Conservation (phyloP, 2,797 vertebrate genomes). For the Manis crassicaudata region DNA sequence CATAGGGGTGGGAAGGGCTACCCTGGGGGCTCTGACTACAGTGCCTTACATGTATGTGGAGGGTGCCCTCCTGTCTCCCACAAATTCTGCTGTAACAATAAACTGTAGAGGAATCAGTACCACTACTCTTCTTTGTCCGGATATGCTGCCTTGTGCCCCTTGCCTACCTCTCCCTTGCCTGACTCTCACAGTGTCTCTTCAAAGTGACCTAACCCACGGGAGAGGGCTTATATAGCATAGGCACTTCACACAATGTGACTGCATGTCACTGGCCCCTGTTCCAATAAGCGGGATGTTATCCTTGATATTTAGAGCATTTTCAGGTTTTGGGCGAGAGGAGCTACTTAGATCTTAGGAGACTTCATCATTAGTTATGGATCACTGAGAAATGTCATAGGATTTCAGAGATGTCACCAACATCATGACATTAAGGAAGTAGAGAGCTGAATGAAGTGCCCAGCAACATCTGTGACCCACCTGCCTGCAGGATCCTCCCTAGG, state of each 20-base stretch:
- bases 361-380: neutral
- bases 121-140: constrained; percentile 2
- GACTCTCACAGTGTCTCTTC: neutral
- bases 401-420: neutral
- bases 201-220: neutral
- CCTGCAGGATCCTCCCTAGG: neutral
- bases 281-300: neutral
- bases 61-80: constrained; percentile 65
- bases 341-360: neutral
- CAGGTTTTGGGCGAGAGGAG: neutral
- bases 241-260: neutral
- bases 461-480: neutral
- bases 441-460: neutral
- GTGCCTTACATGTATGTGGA: constrained; percentile 40
- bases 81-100: constrained; percentile 80
- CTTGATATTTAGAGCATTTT: neutral
- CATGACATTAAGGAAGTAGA: neutral
- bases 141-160: neutral
- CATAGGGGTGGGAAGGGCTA: constrained; percentile 51
- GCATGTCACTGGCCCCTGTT: neutral
- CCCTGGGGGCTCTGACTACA: constrained; percentile 47
- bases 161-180: neutral
- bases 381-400: neutral
- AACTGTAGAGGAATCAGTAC: constrained; percentile 77
- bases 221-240: neutral